phyloP scores from a whole-genome alignment of 2,113 vertebrate species.

The Epinephelus lanceolatus region DNA sequence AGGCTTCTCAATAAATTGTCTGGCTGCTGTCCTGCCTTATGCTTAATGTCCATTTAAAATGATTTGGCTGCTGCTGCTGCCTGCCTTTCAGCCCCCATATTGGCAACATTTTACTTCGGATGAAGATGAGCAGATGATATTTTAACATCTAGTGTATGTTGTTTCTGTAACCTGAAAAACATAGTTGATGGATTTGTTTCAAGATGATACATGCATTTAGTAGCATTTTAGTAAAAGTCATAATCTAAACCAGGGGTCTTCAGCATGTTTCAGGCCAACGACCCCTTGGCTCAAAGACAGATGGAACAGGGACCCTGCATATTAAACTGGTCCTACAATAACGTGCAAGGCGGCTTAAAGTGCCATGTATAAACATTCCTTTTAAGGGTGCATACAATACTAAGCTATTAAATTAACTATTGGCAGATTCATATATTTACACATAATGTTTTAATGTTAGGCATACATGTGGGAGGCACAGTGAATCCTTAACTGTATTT shows the following conservation, averaged over 20 bases:
- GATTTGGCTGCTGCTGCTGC: constrained; percentile 16
- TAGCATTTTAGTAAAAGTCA: background rate
- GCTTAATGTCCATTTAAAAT: constrained; percentile 13
- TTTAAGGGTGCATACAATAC: too few species aligned
- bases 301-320: too few species aligned
- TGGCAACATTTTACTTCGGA: background rate
- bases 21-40: constrained; percentile 12
- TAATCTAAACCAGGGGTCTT: background rate
- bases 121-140: constrained; percentile 1
- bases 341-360: too few species aligned
- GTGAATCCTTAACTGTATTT: too few species aligned
- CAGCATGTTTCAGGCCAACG: too few species aligned
- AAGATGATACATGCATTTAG: background rate
- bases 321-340: too few species aligned
- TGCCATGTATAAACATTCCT: too few species aligned
- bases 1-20: constrained; percentile 64
- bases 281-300: too few species aligned
- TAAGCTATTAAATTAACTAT: too few species aligned
- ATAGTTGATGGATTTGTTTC: background rate
- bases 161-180: background rate
- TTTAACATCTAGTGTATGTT: background rate
- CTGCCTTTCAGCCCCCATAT: background rate
- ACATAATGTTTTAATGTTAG: too few species aligned
- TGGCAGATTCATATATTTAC: too few species aligned
- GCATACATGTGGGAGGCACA: too few species aligned